Base-by-base conservation (phyloP, 1,140 invertebrate species). In the Drosophila navojoa region DNA sequence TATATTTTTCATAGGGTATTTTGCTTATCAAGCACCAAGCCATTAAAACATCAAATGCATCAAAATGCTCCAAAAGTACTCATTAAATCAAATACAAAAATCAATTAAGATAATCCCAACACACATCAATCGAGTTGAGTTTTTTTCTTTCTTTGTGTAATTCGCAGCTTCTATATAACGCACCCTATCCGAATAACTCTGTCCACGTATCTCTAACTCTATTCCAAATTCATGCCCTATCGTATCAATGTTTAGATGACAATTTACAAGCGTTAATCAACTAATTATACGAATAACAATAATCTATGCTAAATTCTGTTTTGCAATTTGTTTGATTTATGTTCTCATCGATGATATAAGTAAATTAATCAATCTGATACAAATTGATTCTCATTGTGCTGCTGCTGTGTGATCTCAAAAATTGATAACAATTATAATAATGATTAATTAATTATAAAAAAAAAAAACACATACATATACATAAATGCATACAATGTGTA, bases 321-420 rank as follows among this genome's bases (percentile, higher is more conserved):
- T 64, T 63, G 71, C 71, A 70, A 68, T 73, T 73, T 61, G n/a
- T 80, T 70, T 61, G 60, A 54, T 62, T 84, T 71, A 47, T 53
- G 42, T 40, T 54, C 57, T 19, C 49, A 60, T 64, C 59, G 62
- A 74, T 60, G 52, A 84, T 38, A 69, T 62, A 84, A 71, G 50
- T 68, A 52, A 63, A 81, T 85, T 85, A 85, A 85, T 85, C 81
- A 85, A 85, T 85, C 35, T 86, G 81, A 75, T 86, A 86, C 73
- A 79, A 84, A 84, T 86, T 84, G 77, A 84, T 81, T 84, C 59
- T 85, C 61, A 86, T 85, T 84, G 57, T 85, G 77, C 71, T 86
- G 77, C 81, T 70, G 81, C 81, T 77, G 81, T 82, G 72, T 75
- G 68, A 50, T 59, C 77, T 38, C 50, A 66, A 59, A 72, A 63